Evolutionary conservation across 2,113 vertebrate species (phyloP).

Genomic region (Antigone vipio): DNA sequence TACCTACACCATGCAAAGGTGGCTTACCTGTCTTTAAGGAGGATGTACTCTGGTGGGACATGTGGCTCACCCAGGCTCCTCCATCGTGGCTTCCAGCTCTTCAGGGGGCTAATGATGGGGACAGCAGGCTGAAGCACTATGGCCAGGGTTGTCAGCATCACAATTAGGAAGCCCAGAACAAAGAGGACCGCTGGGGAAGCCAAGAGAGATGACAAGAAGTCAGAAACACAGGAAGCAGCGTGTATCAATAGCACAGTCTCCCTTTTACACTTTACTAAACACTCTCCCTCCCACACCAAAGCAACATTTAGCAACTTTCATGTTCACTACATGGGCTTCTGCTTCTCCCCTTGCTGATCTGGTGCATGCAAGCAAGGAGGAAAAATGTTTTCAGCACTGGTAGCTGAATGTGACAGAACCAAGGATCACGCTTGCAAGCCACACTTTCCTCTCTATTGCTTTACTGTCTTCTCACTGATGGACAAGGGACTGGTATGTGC

Average conservation of each 20-base stretch:
- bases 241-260: background rate
- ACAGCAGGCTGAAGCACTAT: constrained; percentile 77
- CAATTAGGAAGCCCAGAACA: constrained; percentile 72
- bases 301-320: background rate
- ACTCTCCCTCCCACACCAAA: background rate
- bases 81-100: constrained; percentile 82
- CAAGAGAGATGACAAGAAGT: background rate
- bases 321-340: background rate
- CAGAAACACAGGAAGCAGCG: background rate
- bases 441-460: background rate
- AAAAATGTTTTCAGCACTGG: background rate
- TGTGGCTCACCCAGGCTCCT: constrained; percentile 82
- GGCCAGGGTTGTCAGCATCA: constrained; percentile 76
- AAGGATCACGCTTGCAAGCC: background rate
- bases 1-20: accelerated
- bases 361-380: background rate
- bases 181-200: constrained; percentile 71
- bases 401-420: background rate
- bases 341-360: background rate
- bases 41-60: constrained; percentile 69
- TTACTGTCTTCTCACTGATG: background rate
- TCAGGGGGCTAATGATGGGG: constrained; percentile 63
- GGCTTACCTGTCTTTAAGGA: constrained; percentile 75
- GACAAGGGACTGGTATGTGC: background rate
- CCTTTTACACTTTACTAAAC: background rate